Conservation (phyloP, 2,113 vertebrate genomes). For the Triplophysa rosa region DNA sequence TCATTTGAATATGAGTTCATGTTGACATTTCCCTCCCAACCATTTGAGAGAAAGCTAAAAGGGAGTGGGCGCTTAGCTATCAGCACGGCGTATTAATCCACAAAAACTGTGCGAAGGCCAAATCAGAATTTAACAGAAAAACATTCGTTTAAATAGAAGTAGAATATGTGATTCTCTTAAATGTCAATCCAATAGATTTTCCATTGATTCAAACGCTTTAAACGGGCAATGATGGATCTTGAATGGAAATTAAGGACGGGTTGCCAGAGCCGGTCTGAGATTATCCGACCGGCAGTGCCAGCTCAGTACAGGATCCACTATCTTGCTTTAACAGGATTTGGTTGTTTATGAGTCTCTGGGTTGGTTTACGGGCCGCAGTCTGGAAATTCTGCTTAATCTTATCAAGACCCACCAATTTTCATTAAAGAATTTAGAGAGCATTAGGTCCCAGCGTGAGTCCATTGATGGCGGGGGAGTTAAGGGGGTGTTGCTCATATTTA, state of each 20-base stretch:
- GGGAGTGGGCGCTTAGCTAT: background rate
- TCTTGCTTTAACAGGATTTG: constrained; percentile 55
- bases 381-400: constrained; percentile 47
- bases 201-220: constrained; percentile 19
- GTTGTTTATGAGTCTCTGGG: constrained; percentile 36
- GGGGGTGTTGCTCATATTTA: constrained; percentile 33
- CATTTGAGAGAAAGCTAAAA: constrained; percentile 20
- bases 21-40: constrained; percentile 2
- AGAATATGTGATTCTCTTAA: background rate
- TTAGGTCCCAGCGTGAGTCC: constrained; percentile 40
- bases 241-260: constrained; percentile 6
- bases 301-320: constrained; percentile 23
- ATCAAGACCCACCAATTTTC: constrained; percentile 50
- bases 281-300: constrained; percentile 30
- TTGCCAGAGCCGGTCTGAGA: background rate
- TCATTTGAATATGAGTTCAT: constrained; percentile 28
- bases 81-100: constrained; percentile 22
- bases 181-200: constrained; percentile 27
- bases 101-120: constrained; percentile 23
- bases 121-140: constrained; percentile 17
- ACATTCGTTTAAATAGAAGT: background rate
- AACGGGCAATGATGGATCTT: constrained; percentile 18
- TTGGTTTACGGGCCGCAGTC: constrained; percentile 33
- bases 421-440: constrained; percentile 46
- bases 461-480: constrained; percentile 19